Base-by-base conservation (phyloP, 2,888 invertebrate species). In the Nycteola revayana region DNA sequence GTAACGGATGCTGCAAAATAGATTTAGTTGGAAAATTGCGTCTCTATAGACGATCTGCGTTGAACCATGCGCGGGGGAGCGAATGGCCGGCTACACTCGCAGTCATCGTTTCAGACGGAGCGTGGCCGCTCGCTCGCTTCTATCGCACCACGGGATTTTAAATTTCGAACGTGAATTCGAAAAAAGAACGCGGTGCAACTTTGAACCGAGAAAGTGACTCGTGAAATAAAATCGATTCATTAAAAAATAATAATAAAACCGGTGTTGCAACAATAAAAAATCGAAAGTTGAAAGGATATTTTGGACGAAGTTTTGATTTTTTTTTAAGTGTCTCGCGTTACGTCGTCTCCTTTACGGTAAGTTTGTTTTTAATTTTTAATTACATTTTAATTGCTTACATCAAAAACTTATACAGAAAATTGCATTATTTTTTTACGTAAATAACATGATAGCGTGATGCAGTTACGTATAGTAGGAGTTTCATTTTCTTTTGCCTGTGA, bases 101-200 rank as follows among this genome's bases (percentile, higher is more conserved):
- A 87, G 87, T 87, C 78, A 75, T 64, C 71, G 73, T 70, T 73
- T 72, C 67, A 66, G 59, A 57, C 58, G 72, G 77, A 70, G 70
- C 76, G 80, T 60, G 60, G 67, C 64, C 65, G 62, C 73, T 66
- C 80, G 81, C 48, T 59, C 66, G 66, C 64, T 59, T 60, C 59
- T 32, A 31, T 11, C 43, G 32, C 42, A 47, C 55, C 22, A 28
- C 7, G 4, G 37, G 47, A 48, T 50, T 49, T 54, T 48, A 51
- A 65, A 49, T 44, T 48, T 45, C 64, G 58, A 64, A 58, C 53
- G 42, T 33, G 36, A 35, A 27, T 60, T 60, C 46, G 50, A 60
- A 65, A 42, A 42, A 31, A 56, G 50, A 55, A 59, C 58, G 49
- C 58, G 54, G 49, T 46, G 49, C 42, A 49, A 40, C 46, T 51